Evolutionary conservation across 2,797 vertebrate species (phyloP), one percentile per base, ranked within the genome.

Genomic region (Platalea minor): DNA sequence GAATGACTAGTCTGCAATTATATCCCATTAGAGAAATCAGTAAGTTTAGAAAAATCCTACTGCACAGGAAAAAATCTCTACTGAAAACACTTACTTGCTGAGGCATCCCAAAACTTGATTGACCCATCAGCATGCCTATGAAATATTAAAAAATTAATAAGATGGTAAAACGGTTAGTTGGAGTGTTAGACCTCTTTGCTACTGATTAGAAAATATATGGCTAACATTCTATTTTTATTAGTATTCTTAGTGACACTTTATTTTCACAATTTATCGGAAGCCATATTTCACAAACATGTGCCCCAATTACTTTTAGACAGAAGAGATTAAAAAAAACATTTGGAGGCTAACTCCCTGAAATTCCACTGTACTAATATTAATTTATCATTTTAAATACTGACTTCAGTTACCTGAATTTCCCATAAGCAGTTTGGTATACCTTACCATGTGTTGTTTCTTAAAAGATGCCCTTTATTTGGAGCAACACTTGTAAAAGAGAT

Each of bases 31-130:
- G 17, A 95, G 31, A 85, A 82, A 61, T 54, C 54, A 60, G 39
- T 48, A 83, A 33, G 23, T 84, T 85, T 75, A 92, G 63, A 77
- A 73, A 78, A 87, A 19, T 91, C 18, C 13, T 72, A 64, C 17
- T 69, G 10, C 39, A 57, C 7, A 57, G 45, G 21, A 53, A 53
- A 86, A 39, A 28, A 33, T 64, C 37, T 64, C 68, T 41, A 61
- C 79, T 45, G 69, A 73, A 95, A 97, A 88, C 37, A 99, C 99
- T 98, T 98, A 99, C 99, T 99, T 98, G 99, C 99, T 98, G 99
- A 99, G 59, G 99, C 99, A 98, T 99, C 99, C 99, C 99, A 99
- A 98, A 99, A 99, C 97, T 99, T 99, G 97, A 99, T 97, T 80
- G 99, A 99, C 95, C 99, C 99, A 98, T 99, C 99, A 96, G 99